phyloP scores from a whole-genome alignment of 2,888 invertebrate genomes.

The Minunthozetes semirufus region DNA sequence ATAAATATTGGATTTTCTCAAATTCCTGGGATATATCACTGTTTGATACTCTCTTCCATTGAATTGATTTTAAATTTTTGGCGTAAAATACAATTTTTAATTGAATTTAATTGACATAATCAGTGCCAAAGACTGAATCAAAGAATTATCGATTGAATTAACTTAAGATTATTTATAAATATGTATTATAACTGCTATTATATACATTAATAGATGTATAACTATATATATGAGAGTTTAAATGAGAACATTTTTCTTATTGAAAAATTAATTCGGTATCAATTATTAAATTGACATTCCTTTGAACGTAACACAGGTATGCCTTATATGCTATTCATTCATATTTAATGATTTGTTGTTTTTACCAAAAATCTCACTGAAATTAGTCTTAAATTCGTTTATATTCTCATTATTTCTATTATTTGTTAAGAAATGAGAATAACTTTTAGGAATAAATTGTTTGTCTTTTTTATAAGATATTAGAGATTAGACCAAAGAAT shows the following conservation, averaged over 20 bases:
- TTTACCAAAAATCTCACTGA: neutral
- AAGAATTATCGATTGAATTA: neutral
- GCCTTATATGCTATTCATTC: constrained; percentile 22
- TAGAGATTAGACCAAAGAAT: no score
- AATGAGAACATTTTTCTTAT: constrained; percentile 18
- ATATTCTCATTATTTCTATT: neutral
- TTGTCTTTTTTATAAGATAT: no score
- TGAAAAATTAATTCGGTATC: constrained; percentile 22
- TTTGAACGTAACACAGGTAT: constrained; percentile 12
- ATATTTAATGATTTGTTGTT: neutral
- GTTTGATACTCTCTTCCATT: neutral
- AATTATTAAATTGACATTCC: constrained; percentile 29
- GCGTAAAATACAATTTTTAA: neutral
- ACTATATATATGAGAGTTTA: neutral
- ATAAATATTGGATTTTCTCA: neutral
- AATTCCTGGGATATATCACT: neutral
- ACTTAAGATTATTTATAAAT: constrained; percentile 3
- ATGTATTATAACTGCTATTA: neutral
- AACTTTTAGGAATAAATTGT: no score
- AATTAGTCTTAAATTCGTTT: neutral
- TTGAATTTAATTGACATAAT: neutral
- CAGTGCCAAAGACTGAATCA: constrained; percentile 2
- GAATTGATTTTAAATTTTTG: neutral
- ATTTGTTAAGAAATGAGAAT: no score
- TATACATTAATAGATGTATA: neutral